These are phyloP conservation scores for Orchestia grillus DNA, from an alignment of 1,140 invertebrate species.

Conservation along the genomic window DNA sequence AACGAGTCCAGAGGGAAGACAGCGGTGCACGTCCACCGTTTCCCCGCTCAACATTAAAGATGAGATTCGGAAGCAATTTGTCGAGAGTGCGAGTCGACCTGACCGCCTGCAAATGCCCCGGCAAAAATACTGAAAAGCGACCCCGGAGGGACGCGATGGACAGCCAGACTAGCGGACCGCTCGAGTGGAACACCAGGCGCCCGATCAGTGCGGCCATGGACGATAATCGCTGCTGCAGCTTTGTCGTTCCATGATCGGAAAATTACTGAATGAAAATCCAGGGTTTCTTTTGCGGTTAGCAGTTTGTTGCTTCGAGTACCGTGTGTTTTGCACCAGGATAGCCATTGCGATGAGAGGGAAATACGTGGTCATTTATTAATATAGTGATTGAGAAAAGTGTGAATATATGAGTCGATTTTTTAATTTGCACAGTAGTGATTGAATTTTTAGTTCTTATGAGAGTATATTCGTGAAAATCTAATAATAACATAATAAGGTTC, in stretches of 20 bases:
- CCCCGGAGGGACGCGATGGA: not conserved
- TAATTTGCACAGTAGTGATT: no score
- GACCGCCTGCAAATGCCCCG: not conserved
- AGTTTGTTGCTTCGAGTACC: not conserved
- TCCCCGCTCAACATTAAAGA: conserved; percentile 36
- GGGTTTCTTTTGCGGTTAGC: not conserved
- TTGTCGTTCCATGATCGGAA: not conserved
- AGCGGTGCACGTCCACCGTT: not conserved
- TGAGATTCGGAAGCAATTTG: conserved; percentile 55
- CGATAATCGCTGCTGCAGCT: not conserved
- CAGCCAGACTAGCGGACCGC: not conserved
- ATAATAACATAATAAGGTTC: no score
- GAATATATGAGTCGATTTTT: no score
- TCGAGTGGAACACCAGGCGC: not conserved
- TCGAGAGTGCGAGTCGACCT: conserved; percentile 26
- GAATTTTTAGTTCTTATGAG: no score
- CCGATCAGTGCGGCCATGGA: not conserved
- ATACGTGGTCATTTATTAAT: no score
- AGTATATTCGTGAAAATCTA: no score
- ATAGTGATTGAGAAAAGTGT: no score
- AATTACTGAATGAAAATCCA: not conserved
- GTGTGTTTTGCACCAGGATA: not conserved
- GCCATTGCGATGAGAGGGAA: no score
- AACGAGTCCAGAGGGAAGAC: conserved; percentile 45
- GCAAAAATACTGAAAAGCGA: not conserved